Evolutionary conservation across 2,888 invertebrate genomes (phyloP), one percentile per base, ranked within the genome.

Genomic region (Lysandra bellargus): DNA sequence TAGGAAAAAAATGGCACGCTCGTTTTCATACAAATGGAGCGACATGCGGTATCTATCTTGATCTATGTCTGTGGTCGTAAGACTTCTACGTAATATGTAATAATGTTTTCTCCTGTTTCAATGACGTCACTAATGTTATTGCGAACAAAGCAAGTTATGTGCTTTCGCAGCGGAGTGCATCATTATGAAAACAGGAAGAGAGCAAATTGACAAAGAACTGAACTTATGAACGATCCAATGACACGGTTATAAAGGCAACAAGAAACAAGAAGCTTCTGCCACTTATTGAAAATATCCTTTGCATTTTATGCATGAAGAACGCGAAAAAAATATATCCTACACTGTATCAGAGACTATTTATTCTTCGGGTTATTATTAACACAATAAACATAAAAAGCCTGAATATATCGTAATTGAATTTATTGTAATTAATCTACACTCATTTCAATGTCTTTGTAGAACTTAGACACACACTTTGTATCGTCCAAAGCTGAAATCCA

Each of bases 201-300:
- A 80, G 87, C 85, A 87, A 87, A 89, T 89, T 90, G 87, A 88
- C 87, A 87, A 89, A 87, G 87, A 86, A 83, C 82, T 84, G 78
- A 83, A 81, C 83, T 81, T 81, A 78, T 79, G 60, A 79, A 60
- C 78, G 78, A 80, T 79, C 79, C 72, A 76, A 80, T 78, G 77
- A 79, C 80, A 78, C 64, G 72, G 79, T 49, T 75, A 76, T 76
- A 76, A 57, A 53, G 14, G 33, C 33, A 37, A 14, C 12, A 69
- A 69, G 69, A 69, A 69, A 37, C 17, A 33, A 69, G 69, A 69
- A 69, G 17, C 69, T 69, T 69, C 17, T 14, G 33, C 33, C 4
- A 69, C 69, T 69, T 69, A 14, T 37, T 69, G 33, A 5, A 37
- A 69, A 69, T 12, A 69, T 69, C 30, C 33, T 30, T 12, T 69